These are phyloP conservation scores for Cyanocitta stelleri DNA, from an alignment of 2,113 vertebrate genomes.

Conservation along the genomic window DNA sequence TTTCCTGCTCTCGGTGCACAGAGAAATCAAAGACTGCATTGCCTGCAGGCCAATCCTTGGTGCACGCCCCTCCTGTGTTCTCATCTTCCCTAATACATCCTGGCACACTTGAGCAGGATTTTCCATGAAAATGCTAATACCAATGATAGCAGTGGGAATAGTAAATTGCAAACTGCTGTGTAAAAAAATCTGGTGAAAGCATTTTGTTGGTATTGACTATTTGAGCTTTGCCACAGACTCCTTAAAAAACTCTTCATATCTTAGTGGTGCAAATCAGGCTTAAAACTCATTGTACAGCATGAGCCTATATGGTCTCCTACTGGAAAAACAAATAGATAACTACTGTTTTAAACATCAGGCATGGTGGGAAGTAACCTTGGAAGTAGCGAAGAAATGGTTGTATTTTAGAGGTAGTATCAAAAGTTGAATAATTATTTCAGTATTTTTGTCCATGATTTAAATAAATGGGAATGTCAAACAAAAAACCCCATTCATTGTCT, in stretches of 20 bases:
- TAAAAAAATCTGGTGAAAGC: background rate
- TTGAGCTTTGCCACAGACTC: background rate
- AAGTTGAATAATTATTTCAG: background rate
- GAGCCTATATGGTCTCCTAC: background rate
- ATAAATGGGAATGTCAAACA: background rate
- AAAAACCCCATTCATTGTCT: background rate
- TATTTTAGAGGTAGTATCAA: background rate
- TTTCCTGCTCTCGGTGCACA: background rate
- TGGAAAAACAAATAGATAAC: background rate
- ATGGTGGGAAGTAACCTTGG: background rate
- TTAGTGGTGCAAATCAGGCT: background rate
- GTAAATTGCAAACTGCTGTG: background rate
- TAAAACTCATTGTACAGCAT: background rate
- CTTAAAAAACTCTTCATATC: background rate
- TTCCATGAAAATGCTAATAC: background rate
- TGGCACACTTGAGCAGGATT: background rate
- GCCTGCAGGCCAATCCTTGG: background rate
- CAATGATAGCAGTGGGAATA: fast-evolving
- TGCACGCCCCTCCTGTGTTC: background rate
- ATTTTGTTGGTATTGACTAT: background rate
- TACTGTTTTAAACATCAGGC: background rate
- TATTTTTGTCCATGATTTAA: background rate
- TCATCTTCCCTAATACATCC: background rate
- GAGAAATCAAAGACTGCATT: background rate
- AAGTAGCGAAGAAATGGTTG: background rate